These are phyloP conservation scores for Stegodyphus mimosarum DNA, from an alignment of 1,140 invertebrate genomes.

Conservation along the genomic window DNA sequence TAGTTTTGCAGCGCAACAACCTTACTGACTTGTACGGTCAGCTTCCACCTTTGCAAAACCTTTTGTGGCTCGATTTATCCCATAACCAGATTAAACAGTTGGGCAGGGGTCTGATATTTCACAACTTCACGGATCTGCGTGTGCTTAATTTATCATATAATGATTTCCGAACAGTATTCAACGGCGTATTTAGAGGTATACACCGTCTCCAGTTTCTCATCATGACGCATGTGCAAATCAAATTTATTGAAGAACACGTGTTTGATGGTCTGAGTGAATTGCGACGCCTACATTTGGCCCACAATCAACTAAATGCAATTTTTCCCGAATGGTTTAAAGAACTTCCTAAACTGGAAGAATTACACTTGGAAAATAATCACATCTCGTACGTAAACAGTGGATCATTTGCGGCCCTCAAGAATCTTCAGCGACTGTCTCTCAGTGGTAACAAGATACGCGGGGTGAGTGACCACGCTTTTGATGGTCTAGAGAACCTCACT, in stretches of 20 bases:
- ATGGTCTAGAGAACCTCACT: constrained; percentile 74
- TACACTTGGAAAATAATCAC: constrained; percentile 83
- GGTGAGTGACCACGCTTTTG: constrained; percentile 89
- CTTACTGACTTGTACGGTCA: constrained; percentile 51
- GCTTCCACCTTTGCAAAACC: constrained; percentile 12
- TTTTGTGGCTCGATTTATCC: constrained; percentile 64
- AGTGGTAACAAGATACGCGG: constrained; percentile 84
- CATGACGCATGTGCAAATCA: constrained; percentile 64
- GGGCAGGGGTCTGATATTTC: constrained; percentile 73
- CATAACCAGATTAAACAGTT: constrained; percentile 65
- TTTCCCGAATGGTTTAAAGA: constrained; percentile 65
- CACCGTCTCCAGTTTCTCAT: constrained; percentile 77
- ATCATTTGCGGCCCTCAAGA: constrained; percentile 84
- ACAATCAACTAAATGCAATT: constrained; percentile 72
- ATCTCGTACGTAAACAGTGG: constrained; percentile 89
- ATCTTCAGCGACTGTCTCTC: constrained; percentile 81
- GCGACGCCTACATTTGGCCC: constrained; percentile 81
- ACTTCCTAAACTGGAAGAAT: constrained; percentile 64
- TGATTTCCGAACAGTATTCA: constrained; percentile 78
- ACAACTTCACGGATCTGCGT: constrained; percentile 79
- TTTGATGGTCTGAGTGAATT: constrained; percentile 75
- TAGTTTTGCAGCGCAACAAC: constrained; percentile 30
- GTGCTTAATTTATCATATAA: constrained; percentile 82
- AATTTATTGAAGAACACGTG: constrained; percentile 76
- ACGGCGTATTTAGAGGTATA: constrained; percentile 84